Base-by-base conservation (phyloP, 2,113 vertebrate species). In the Cathartes aura region DNA sequence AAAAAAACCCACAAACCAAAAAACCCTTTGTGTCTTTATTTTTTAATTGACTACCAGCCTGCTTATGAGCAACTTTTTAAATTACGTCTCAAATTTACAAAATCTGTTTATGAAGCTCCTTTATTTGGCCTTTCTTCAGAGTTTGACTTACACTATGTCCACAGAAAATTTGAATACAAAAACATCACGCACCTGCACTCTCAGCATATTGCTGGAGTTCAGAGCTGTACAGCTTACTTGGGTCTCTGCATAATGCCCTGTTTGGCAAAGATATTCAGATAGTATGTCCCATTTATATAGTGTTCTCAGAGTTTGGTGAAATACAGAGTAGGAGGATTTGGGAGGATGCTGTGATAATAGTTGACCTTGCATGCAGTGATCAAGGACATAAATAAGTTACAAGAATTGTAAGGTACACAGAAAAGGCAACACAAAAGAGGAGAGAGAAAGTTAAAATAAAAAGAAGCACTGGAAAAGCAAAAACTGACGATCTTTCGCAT, bases 161-260 rank as follows among this genome's bases (percentile, higher is more conserved):
- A 9, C 74, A 74, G 56, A 87, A 95, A 50, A 50, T 59, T 42
- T 87, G 80, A 91, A 96, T 67, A 67, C 32, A 78, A 96, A 97
- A 70, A 9, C 13, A 30, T 91, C 21, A 62, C 34, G 18, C 12
- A 63, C 38, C 58, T 79, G 29, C 26, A 68, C 52, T 94, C 21
- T 83, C 68, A 56, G 40, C 29, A 23, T 40, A 52, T 43, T 78
- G 27, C 29, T 71, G 59, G 53, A 67, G 14, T 74, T 84, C 42
- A 52, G 60, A 74, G 9, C 38, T 82, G 32, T 55, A 19, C 34
- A 84, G 29, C 26, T 96, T 91, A 47, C 47, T 78, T 83, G 50
- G 12, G 26, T 90, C 8, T 38, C 60, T 80, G 47, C 23, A 50
- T 71, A 89, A 75, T 87, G n/a, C 24, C 32, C 15, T 74, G 11